Conservation (phyloP, 2,888 invertebrate genomes). For the Mesoligia furuncula region DNA sequence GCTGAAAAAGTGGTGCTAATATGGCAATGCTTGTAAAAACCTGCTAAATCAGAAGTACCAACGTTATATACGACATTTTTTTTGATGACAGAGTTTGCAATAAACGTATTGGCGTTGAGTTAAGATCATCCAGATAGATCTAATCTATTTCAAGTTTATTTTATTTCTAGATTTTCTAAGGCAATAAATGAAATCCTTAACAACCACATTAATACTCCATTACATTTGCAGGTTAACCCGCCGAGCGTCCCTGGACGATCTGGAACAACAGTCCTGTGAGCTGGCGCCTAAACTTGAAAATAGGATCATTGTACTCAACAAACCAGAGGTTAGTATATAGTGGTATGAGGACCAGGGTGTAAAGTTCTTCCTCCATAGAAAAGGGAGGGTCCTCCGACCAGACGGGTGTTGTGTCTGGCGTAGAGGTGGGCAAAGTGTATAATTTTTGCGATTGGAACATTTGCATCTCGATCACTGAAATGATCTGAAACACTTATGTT, state of each 20-base stretch:
- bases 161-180: neutral
- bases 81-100: neutral
- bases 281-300: constrained; percentile 95
- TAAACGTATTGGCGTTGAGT: neutral
- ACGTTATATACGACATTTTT: neutral
- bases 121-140: neutral
- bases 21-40: neutral
- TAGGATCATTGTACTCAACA: constrained; percentile 94
- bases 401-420: too few relatives aligned
- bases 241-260: constrained; percentile 94
- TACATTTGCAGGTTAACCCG: constrained; percentile 89
- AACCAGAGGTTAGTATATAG: constrained; percentile 91
- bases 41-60: neutral
- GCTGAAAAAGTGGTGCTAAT: neutral
- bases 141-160: neutral
- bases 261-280: constrained; percentile 95
- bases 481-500: too few relatives aligned
- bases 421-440: too few relatives aligned
- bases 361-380: too few relatives aligned
- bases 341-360: too few relatives aligned
- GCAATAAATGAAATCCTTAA: neutral
- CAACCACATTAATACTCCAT: neutral
- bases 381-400: too few relatives aligned
- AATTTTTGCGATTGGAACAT: too few relatives aligned
- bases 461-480: too few relatives aligned